Conservation (phyloP, 2,113 vertebrate species). For the Petrocephalus microphthalmus region DNA sequence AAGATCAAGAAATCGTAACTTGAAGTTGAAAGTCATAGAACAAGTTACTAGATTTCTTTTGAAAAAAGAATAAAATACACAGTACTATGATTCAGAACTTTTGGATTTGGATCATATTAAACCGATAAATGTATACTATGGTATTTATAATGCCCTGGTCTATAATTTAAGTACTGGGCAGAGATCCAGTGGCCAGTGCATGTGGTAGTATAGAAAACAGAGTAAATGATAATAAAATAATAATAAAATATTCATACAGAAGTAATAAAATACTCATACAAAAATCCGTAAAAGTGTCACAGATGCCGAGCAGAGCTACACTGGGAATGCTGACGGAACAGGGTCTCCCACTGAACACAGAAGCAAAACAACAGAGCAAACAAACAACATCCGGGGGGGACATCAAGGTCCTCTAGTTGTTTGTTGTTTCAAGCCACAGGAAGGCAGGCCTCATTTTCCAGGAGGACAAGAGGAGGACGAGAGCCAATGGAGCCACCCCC, state of each 20-base stretch:
- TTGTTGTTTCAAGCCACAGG: constrained; percentile 57
- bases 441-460: constrained; percentile 63
- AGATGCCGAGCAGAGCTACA: background rate
- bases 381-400: constrained; percentile 12
- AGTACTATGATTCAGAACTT: background rate
- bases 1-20: background rate
- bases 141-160: background rate
- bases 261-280: background rate
- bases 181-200: background rate
- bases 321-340: background rate
- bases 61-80: background rate
- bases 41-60: background rate
- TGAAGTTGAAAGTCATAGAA: background rate
- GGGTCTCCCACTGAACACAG: background rate
- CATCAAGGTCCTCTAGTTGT: constrained; percentile 33
- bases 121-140: background rate
- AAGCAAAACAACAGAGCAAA: constrained; percentile 29
- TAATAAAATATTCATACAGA: background rate
- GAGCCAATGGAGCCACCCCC: constrained; percentile 56
- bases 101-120: background rate
- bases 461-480: constrained; percentile 50
- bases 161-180: background rate
- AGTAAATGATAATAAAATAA: background rate
- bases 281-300: background rate
- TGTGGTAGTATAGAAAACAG: background rate